These are phyloP conservation scores for Crenichthys baileyi DNA, from an alignment of 2,797 vertebrate genomes.

Conservation along the genomic window DNA sequence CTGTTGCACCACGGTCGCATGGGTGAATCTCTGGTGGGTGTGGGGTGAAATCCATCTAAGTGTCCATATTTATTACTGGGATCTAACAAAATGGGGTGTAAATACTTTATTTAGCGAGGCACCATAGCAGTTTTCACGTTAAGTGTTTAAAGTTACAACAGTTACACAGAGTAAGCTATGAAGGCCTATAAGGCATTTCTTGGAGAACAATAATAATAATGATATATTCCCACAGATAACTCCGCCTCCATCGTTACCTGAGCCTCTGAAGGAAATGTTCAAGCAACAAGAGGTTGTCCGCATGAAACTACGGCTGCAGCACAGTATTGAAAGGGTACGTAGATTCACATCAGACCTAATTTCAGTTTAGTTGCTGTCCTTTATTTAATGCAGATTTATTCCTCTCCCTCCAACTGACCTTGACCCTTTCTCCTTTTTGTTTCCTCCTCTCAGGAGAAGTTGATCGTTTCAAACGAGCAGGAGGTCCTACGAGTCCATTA, in stretches of 20 bases:
- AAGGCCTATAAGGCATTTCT: too few relatives aligned
- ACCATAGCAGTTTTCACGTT: too few relatives aligned
- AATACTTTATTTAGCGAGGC: too few relatives aligned
- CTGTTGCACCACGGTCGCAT: too few relatives aligned
- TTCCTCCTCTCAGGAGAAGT: slow-evolving; percentile 87
- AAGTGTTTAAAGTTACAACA: too few relatives aligned
- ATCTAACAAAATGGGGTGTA: too few relatives aligned
- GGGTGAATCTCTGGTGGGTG: too few relatives aligned
- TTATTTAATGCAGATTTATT: neutral
- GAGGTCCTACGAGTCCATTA: slow-evolving; percentile 97
- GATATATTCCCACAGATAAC: slow-evolving; percentile 85
- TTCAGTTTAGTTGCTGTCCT: neutral
- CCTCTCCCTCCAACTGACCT: neutral
- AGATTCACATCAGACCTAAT: neutral
- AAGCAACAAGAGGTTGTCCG: slow-evolving; percentile 97
- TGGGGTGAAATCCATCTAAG: too few relatives aligned
- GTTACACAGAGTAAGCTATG: too few relatives aligned
- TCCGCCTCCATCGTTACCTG: slow-evolving; percentile 94
- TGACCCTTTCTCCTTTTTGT: neutral
- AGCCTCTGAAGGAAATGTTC: slow-evolving; percentile 97
- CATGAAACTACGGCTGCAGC: slow-evolving; percentile 96
- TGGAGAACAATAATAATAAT: too few relatives aligned
- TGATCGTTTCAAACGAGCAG: slow-evolving; percentile 98
- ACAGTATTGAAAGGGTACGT: slow-evolving; percentile 98
- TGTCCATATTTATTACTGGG: too few relatives aligned